Evolutionary conservation across 2,888 invertebrate species (phyloP).

Genomic region (Metopia argyrocephala): DNA sequence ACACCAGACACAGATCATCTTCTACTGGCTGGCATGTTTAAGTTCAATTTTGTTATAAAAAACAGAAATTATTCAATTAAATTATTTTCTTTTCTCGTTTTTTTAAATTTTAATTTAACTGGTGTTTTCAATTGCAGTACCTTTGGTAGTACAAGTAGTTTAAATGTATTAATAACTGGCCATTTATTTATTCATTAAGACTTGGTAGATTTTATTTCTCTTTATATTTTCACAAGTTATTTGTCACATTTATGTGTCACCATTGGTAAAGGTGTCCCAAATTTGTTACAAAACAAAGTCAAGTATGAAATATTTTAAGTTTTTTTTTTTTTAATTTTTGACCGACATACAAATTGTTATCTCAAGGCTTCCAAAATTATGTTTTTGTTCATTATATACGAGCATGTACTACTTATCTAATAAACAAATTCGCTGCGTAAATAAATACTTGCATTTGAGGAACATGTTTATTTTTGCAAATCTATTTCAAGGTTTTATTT

Average conservation of each 20-base stretch:
- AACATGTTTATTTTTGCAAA: neutral
- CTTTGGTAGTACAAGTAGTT: slow-evolving; percentile 1
- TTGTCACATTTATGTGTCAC: no score
- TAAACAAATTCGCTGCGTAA: neutral
- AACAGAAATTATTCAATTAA: slow-evolving; percentile 22
- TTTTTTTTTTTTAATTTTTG: neutral
- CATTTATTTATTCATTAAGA: slow-evolving; percentile 37
- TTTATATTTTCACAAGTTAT: no score
- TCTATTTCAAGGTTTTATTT: neutral
- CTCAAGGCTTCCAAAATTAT: no score
- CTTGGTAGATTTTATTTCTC: no score
- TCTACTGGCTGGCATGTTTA: slow-evolving; percentile 43
- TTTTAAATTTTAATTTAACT: neutral
- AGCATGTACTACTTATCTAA: no score
- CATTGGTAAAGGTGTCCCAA: no score
- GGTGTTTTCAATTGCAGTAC: neutral
- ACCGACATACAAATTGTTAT: neutral
- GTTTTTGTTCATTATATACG: no score
- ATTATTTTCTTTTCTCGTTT: neutral
- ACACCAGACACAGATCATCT: neutral
- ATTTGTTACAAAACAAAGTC: no score
- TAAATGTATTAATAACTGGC: slow-evolving; percentile 46
- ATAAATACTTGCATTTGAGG: neutral
- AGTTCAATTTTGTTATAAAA: slow-evolving; percentile 34
- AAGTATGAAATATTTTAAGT: no score